Evolutionary conservation across 2,888 invertebrate species (phyloP).

Genomic region (Gari tellinella): DNA sequence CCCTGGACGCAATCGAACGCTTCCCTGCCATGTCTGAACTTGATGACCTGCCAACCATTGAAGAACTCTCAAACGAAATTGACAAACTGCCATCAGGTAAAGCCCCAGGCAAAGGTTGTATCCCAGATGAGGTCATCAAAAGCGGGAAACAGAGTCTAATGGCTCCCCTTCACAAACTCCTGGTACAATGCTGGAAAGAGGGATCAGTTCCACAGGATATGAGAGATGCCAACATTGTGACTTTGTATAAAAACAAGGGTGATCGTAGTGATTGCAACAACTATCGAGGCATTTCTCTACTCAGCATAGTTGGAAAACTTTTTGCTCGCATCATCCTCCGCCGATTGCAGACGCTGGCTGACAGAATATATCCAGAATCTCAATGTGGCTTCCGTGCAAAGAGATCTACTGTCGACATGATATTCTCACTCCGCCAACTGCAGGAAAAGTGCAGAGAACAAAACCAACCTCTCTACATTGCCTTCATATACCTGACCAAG

Average conservation of each 20-base stretch:
- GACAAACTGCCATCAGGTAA: background rate
- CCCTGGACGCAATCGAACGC: conserved; percentile 5
- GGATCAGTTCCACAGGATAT: conserved; percentile 45
- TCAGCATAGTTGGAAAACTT: conserved; percentile 40
- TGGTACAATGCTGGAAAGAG: no score
- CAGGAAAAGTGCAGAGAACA: conserved; percentile 44
- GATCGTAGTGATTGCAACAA: conserved; percentile 52
- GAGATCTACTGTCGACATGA: conserved; percentile 38
- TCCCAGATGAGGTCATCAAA: conserved; percentile 5
- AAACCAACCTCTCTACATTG: conserved; percentile 32
- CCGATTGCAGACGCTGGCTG: conserved; percentile 33
- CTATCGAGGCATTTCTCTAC: conserved; percentile 53
- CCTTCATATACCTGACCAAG: conserved; percentile 53
- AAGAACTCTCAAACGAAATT: no score
- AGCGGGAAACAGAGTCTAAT: background rate
- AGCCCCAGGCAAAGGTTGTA: background rate
- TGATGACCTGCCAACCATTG: conserved; percentile 1
- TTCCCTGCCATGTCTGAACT: conserved; percentile 10
- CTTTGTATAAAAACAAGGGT: conserved; percentile 59
- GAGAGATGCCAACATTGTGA: conserved; percentile 46
- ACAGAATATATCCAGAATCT: conserved; percentile 50
- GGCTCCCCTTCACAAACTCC: conserved; percentile 5
- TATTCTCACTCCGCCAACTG: conserved; percentile 20
- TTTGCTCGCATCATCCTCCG: conserved; percentile 10
- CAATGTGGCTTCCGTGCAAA: conserved; percentile 49